These are phyloP conservation scores for Leucophora obtusa DNA, from an alignment of 2,888 invertebrate species.

Conservation along the genomic window DNA sequence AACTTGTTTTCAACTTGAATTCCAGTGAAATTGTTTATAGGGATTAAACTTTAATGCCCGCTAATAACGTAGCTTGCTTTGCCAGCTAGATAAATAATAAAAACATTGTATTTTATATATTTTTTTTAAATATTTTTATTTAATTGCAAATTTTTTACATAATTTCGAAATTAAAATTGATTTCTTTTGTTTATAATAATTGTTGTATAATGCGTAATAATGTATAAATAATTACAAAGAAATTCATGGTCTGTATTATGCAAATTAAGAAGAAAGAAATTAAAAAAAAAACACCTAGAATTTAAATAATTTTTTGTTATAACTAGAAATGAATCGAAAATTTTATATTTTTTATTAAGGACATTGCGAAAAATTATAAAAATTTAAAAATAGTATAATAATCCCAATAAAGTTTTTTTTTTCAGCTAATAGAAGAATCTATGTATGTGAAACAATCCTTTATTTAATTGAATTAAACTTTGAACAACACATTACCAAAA, in stretches of 20 bases:
- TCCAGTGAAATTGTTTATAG: too few species aligned
- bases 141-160: slow-evolving; percentile 57
- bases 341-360: slow-evolving; percentile 12
- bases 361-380: slow-evolving; percentile 8
- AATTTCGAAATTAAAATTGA: slow-evolving; percentile 58
- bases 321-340: slow-evolving; percentile 26
- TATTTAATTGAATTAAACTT: slow-evolving; percentile 25
- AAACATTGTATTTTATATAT: too few species aligned
- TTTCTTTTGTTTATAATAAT: slow-evolving; percentile 26
- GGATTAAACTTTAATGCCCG: too few species aligned
- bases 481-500: slow-evolving; percentile 12
- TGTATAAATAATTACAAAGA: slow-evolving; percentile 47
- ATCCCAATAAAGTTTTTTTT: neutral
- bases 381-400: neutral
- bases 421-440: too few species aligned
- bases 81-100: too few species aligned
- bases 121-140: slow-evolving; percentile 33
- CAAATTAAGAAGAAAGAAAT: slow-evolving; percentile 30
- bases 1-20: too few species aligned
- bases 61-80: too few species aligned
- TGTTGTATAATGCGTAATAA: slow-evolving; percentile 38
- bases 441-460: neutral
- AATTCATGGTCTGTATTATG: slow-evolving; percentile 36
- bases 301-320: slow-evolving; percentile 30
- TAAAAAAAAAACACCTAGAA: slow-evolving; percentile 36